Conservation (phyloP, 1,140 invertebrate species). For the Drosophila saltans region DNA sequence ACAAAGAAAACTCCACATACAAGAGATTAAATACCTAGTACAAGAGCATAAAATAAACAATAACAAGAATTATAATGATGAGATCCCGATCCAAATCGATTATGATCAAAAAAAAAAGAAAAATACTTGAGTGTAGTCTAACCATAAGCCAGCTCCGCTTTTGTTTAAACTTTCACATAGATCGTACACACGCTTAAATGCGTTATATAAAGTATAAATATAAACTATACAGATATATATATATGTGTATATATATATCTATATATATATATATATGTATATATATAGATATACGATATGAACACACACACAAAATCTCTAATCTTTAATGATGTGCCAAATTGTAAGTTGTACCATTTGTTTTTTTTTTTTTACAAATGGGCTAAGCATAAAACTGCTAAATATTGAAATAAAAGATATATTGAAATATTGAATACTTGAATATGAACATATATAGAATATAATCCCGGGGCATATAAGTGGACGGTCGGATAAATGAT, state of each 20-base stretch:
- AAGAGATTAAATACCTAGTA: slow-evolving; percentile 40
- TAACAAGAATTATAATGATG: not conserved
- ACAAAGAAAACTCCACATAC: not conserved
- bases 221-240: slow-evolving; percentile 56
- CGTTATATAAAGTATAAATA: slow-evolving; percentile 75
- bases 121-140: slow-evolving; percentile 63
- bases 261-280: slow-evolving; percentile 43
- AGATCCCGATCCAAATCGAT: not conserved
- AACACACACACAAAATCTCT: slow-evolving; percentile 54
- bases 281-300: slow-evolving; percentile 57
- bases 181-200: slow-evolving; percentile 56
- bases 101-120: slow-evolving; percentile 10
- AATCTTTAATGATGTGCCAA: slow-evolving; percentile 82
- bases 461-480: slow-evolving; percentile 1
- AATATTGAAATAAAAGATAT: slow-evolving; percentile 72
- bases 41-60: slow-evolving; percentile 36
- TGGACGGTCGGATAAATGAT: not conserved
- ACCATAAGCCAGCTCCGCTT: slow-evolving; percentile 73
- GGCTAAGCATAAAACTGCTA: slow-evolving; percentile 62
- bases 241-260: slow-evolving; percentile 19
- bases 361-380: slow-evolving; percentile 62
- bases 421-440: slow-evolving; percentile 53
- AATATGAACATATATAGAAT: slow-evolving; percentile 20
- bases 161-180: slow-evolving; percentile 76
- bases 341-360: slow-evolving; percentile 82